Base-by-base conservation (phyloP, 2,888 invertebrate species). In the Brachypalpus laphriformis region DNA sequence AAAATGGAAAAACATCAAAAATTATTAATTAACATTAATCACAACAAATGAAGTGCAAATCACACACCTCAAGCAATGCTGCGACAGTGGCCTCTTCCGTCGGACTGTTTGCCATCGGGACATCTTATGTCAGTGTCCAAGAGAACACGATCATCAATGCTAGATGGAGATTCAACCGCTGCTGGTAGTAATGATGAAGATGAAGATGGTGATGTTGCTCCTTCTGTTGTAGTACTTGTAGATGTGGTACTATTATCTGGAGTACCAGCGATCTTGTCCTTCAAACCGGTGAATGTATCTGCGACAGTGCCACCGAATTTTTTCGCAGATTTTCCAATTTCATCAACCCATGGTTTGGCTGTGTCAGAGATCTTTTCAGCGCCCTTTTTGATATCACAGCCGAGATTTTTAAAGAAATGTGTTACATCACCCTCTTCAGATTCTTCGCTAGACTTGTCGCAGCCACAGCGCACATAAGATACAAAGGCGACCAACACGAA, bases 231-330 rank as follows among this genome's bases (percentile, higher is more conserved):
- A n/a, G n/a, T n/a, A n/a, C n/a, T 16, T 2, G 61, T 54, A 5
- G 37, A 5, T 0, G 9, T 1, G 3, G 77, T 74, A 14, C 49
- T 42, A 47, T 82, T 82, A 16, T 66, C 57, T 4, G 75, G 7
- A 6, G 82, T 87, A 2, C 90, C 90, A 54, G 87, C 88, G n/a
- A 91, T 80, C 37, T 89, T 90, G 18, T 90, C 90, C 87, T 91
- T 91, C 1, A 91, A 20, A 47, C 90, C 89, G 31, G 90, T 89
- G 59, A 90, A 91, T 22, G 90, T 91, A 8, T 90, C 88, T 5
- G 88, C 89, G 3, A 91, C 90, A 11, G 87, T 76, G 31, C 51
- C 89, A 14, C 83, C 72, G 45, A 91, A 81, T 1, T 90, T 89
- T 87, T 91, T 91, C 47, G 91, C 90, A 0, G 89, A 87, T 8